Conservation (phyloP, 2,888 invertebrate genomes). For the Glomeris marginata region DNA sequence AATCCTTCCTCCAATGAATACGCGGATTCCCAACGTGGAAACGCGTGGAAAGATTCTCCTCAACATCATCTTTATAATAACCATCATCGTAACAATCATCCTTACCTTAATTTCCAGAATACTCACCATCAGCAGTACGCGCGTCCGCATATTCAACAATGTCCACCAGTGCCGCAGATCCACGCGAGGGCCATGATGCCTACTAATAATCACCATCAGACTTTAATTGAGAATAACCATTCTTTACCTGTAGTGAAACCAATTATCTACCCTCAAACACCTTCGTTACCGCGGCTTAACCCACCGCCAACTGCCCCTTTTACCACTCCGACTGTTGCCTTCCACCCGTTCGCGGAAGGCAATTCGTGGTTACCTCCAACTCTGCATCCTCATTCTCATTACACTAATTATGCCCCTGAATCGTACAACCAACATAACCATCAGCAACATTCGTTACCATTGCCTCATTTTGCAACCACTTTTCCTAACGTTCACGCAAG, state of each 20-base stretch:
- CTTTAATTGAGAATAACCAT: neutral
- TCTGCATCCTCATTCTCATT: too few species aligned
- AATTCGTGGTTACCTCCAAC: too few species aligned
- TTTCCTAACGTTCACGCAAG: constrained; percentile 43
- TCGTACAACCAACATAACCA: neutral
- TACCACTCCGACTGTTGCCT: neutral
- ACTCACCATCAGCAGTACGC: neutral
- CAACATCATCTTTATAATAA: neutral
- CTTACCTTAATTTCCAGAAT: neutral
- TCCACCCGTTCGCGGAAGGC: too few species aligned
- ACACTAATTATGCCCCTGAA: too few species aligned
- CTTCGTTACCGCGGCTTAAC: neutral
- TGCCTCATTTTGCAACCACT: constrained; percentile 14
- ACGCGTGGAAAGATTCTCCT: neutral
- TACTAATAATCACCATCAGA: neutral
- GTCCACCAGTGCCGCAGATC: too few species aligned
- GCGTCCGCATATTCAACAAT: neutral
- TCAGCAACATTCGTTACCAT: constrained; percentile 14
- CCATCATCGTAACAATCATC: neutral
- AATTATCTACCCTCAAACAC: neutral
- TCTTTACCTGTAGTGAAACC: neutral
- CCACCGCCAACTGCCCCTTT: neutral
- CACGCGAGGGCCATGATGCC: neutral
- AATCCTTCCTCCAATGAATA: neutral
- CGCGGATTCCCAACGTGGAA: neutral